A percentile compares a stretch with the other conserved stretches of the same genome.
phyloP scores from a whole-genome alignment of 2,113 vertebrate species.

The Myotis davidii region DNA sequence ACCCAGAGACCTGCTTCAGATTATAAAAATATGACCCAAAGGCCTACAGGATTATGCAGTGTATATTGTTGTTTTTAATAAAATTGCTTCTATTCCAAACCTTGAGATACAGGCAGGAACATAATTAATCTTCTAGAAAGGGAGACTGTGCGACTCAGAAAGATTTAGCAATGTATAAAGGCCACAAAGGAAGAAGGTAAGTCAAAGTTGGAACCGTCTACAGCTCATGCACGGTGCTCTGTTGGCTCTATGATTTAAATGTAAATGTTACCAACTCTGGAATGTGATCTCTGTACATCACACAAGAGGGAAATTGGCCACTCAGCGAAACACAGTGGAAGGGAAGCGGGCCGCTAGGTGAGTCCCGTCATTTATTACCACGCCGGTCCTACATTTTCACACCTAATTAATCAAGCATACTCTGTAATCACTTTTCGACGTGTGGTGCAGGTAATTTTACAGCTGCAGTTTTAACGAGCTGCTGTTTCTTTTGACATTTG shows the following conservation, averaged over 20 bases:
- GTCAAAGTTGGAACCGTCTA: not conserved
- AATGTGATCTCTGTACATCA: slow-evolving; percentile 58
- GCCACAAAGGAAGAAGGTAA: not conserved
- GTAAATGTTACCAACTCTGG: slow-evolving; percentile 58
- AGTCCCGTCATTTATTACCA: slow-evolving; percentile 76
- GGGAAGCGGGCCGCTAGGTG: slow-evolving; percentile 60
- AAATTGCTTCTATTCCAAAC: slow-evolving; percentile 17
- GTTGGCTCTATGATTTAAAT: not conserved
- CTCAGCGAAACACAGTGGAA: slow-evolving; percentile 67
- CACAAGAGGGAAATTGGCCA: slow-evolving; percentile 77
- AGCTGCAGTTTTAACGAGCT: slow-evolving; percentile 80
- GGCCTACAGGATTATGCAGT: not conserved
- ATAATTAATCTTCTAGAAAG: not conserved
- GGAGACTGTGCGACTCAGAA: not conserved
- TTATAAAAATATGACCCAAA: not conserved
- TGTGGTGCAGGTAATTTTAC: slow-evolving; percentile 74
- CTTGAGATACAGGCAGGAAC: not conserved
- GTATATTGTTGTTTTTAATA: slow-evolving; percentile 12
- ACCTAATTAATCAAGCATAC: slow-evolving; percentile 83
- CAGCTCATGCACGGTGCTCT: not conserved
- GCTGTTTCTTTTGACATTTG: slow-evolving; percentile 81
- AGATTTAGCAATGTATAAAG: not conserved
- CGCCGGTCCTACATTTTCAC: slow-evolving; percentile 76
- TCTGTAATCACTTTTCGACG: slow-evolving; percentile 79
- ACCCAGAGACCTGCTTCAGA: not conserved